Percentiles rank a stretch among this genome's conserved stretches.
Conservation (phyloP, 1,140 invertebrate genomes). For the Pseudomyrmex gracilis region DNA sequence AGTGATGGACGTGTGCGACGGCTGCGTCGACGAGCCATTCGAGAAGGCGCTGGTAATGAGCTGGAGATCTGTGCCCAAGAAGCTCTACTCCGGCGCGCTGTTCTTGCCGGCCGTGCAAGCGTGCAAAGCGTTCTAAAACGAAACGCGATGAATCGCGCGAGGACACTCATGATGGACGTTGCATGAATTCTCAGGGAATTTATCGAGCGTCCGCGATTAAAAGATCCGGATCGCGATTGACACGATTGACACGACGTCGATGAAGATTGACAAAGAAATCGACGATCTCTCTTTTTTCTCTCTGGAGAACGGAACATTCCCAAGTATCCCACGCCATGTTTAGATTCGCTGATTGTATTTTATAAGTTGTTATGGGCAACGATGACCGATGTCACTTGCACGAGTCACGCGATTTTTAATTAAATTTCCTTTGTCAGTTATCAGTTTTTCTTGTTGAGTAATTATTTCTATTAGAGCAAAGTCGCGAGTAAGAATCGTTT, state of each 20-base stretch:
- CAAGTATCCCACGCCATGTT: slow-evolving; percentile 50
- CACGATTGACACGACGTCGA: background rate
- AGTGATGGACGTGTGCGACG: slow-evolving; percentile 91
- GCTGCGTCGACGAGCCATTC: slow-evolving; percentile 91
- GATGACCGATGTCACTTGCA: slow-evolving; percentile 27
- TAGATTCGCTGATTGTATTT: slow-evolving; percentile 37
- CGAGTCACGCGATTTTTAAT: background rate
- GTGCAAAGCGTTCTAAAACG: slow-evolving; percentile 90
- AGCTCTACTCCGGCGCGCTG: slow-evolving; percentile 90
- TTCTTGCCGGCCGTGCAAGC: slow-evolving; percentile 88
- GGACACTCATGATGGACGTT: background rate
- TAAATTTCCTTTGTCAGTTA: background rate
- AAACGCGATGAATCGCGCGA: background rate
- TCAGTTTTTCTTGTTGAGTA: background rate
- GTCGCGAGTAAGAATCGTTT: too few species aligned
- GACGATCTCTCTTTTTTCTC: slow-evolving; percentile 25
- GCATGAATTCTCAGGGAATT: slow-evolving; percentile 25
- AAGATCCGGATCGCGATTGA: background rate
- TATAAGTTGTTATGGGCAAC: slow-evolving; percentile 10
- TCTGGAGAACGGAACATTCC: slow-evolving; percentile 20
- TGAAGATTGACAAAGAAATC: slow-evolving; percentile 9
- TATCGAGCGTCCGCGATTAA: background rate
- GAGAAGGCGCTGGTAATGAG: slow-evolving; percentile 90
- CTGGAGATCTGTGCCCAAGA: slow-evolving; percentile 91
- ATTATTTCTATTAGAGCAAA: too few species aligned